Evolutionary conservation across 2,113 vertebrate species (phyloP).

Genomic region (Cyprinodon brontotheroides): DNA sequence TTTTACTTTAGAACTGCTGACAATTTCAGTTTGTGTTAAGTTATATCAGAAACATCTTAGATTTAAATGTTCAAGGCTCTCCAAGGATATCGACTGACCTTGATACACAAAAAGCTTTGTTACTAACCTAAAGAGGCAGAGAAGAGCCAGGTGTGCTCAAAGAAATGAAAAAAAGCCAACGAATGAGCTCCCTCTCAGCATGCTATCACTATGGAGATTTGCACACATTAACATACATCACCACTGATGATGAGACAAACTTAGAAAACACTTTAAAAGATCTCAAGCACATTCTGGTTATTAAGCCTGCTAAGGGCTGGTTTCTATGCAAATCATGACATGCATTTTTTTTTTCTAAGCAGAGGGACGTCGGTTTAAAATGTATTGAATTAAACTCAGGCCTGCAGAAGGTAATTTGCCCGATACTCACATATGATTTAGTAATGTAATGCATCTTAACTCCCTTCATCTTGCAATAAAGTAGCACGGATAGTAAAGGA

Average conservation of each 20-base stretch:
- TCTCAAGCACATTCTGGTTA: not conserved
- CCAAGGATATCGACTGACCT: not conserved
- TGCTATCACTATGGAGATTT: conserved; percentile 68
- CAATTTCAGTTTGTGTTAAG: not conserved
- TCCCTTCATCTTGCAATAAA: too few relatives aligned
- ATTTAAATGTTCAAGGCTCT: conserved; percentile 9
- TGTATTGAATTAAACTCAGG: not conserved
- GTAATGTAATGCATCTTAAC: not conserved
- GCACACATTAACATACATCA: conserved; percentile 58
- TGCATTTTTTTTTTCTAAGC: not conserved
- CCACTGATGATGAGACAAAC: conserved; percentile 9
- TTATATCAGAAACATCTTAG: not conserved
- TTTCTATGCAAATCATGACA: not conserved
- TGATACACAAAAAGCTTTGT: conserved; percentile 27
- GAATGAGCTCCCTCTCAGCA: conserved; percentile 34
- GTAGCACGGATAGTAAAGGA: not conserved
- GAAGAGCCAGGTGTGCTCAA: conserved; percentile 56
- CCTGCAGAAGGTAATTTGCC: not conserved
- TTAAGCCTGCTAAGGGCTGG: not conserved
- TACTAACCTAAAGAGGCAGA: conserved; percentile 25
- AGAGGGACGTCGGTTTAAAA: not conserved
- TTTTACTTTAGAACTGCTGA: not conserved
- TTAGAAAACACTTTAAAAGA: conserved; percentile 10
- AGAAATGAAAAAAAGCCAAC: conserved; percentile 43
- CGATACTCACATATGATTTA: not conserved